A percentile compares a stretch with the other conserved stretches of the same genome.
Conservation (phyloP, 2,888 invertebrate species). For the Cosmorhoe ocellata region DNA sequence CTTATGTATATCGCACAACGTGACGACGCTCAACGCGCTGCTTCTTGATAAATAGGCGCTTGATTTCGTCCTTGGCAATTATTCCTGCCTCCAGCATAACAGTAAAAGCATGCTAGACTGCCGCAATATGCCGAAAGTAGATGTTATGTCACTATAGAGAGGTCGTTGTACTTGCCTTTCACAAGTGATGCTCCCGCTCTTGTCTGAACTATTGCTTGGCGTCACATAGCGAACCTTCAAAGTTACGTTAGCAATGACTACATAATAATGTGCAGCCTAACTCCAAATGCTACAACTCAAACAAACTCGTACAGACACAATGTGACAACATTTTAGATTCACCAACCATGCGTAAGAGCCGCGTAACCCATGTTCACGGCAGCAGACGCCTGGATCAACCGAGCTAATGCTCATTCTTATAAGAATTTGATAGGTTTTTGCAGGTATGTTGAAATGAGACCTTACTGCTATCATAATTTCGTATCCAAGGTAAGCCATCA, state of each 20-base stretch:
- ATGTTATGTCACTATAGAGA: slow-evolving; percentile 52
- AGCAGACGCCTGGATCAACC: too few relatives aligned
- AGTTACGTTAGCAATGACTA: not conserved
- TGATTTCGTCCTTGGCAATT: not conserved
- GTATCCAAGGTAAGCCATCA: slow-evolving; percentile 22
- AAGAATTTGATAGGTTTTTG: not conserved
- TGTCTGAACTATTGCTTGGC: slow-evolving; percentile 21
- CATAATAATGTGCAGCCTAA: not conserved
- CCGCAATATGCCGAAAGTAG: slow-evolving; percentile 45
- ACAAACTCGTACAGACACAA: too few relatives aligned
- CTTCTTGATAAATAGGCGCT: too few relatives aligned
- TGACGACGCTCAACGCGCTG: too few relatives aligned
- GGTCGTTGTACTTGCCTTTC: slow-evolving; percentile 58
- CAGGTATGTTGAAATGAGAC: not conserved
- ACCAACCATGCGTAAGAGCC: too few relatives aligned
- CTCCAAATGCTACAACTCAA: too few relatives aligned
- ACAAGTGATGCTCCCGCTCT: slow-evolving; percentile 29
- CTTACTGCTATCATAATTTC: slow-evolving; percentile 15
- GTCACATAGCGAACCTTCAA: slow-evolving; percentile 8
- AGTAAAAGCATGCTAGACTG: slow-evolving; percentile 8
- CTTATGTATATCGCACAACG: too few relatives aligned
- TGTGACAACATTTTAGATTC: too few relatives aligned
- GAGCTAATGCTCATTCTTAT: too few relatives aligned
- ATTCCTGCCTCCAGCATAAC: not conserved
- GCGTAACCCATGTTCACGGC: too few relatives aligned